A percentile compares a stretch with the other conserved stretches of the same genome.
These are phyloP conservation scores for Ostrea denselamellosa DNA, from an alignment of 1,140 invertebrate genomes.

Conservation along the genomic window DNA sequence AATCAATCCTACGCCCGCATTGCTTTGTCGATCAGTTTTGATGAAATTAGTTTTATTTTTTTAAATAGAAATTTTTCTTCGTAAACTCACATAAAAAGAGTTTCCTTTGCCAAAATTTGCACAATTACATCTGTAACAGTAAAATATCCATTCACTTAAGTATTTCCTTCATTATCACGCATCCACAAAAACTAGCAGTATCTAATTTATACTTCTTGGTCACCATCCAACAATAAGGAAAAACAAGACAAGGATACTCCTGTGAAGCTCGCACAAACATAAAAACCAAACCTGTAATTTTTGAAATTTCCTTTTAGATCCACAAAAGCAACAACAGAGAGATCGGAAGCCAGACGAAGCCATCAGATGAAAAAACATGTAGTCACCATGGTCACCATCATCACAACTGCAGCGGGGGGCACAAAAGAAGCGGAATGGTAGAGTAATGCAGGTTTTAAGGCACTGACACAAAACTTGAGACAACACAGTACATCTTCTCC, in stretches of 20 bases:
- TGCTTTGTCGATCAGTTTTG: too few relatives aligned
- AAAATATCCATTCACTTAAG: not conserved
- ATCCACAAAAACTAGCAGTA: not conserved
- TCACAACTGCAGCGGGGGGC: not conserved
- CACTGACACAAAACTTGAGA: not conserved
- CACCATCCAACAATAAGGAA: not conserved
- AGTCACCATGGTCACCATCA: not conserved
- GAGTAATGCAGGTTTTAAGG: not conserved
- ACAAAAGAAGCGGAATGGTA: not conserved
- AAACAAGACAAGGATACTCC: not conserved
- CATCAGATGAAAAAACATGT: not conserved
- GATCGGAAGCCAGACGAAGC: constrained; percentile 6
- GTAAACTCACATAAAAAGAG: not conserved
- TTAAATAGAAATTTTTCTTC: too few relatives aligned
- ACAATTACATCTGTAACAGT: not conserved
- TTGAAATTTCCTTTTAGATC: constrained; percentile 7
- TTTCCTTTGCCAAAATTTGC: not conserved
- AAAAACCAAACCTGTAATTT: constrained; percentile 34
- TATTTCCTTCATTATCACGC: not conserved
- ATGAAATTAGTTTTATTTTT: too few relatives aligned
- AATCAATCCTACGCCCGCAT: too few relatives aligned
- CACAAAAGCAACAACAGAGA: constrained; percentile 18
- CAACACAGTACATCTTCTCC: not conserved
- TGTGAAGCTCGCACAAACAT: not conserved
- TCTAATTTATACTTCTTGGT: not conserved